Conservation (phyloP, 2,797 vertebrate genomes). For the Tolypeutes matacus region DNA sequence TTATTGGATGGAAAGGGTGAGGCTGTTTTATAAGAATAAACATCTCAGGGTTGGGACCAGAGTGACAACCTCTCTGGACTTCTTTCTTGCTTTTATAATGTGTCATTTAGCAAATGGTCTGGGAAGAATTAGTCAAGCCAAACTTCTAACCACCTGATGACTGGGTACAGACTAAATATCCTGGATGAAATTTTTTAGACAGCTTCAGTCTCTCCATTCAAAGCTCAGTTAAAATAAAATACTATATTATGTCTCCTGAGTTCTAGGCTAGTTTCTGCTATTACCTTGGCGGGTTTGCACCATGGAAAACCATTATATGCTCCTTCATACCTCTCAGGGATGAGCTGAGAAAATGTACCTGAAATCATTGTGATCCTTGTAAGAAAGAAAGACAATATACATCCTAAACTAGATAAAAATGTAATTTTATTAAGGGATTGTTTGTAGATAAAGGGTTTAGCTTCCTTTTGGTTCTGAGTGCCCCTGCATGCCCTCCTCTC, state of each 20-base stretch:
- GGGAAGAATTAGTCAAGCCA: conserved; percentile 77
- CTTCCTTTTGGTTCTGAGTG: background rate
- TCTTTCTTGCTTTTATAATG: conserved; percentile 87
- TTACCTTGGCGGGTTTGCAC: background rate
- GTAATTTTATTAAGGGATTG: background rate
- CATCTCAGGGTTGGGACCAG: conserved; percentile 48
- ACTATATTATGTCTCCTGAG: background rate
- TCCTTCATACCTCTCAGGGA: conserved; percentile 27
- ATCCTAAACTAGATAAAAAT: conserved; percentile 24
- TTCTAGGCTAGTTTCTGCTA: background rate
- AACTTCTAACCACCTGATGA: conserved; percentile 14
- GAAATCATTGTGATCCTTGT: conserved; percentile 33
- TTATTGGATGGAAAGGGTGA: background rate
- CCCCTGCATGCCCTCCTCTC: background rate
- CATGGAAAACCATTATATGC: conserved; percentile 42
- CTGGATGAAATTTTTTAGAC: conserved; percentile 39
- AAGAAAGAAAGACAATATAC: conserved; percentile 11
- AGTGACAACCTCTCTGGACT: conserved; percentile 79
- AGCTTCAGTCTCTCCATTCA: conserved; percentile 37
- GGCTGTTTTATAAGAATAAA: conserved; percentile 56
- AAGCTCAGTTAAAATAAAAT: conserved; percentile 62
- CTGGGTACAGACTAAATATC: background rate
- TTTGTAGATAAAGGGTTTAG: background rate
- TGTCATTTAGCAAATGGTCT: conserved; percentile 86
- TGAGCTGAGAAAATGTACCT: conserved; percentile 38